Evolutionary conservation across 2,797 vertebrate genomes (phyloP), one percentile per base, ranked within the genome.

Genomic region (Ataeniobius toweri): DNA sequence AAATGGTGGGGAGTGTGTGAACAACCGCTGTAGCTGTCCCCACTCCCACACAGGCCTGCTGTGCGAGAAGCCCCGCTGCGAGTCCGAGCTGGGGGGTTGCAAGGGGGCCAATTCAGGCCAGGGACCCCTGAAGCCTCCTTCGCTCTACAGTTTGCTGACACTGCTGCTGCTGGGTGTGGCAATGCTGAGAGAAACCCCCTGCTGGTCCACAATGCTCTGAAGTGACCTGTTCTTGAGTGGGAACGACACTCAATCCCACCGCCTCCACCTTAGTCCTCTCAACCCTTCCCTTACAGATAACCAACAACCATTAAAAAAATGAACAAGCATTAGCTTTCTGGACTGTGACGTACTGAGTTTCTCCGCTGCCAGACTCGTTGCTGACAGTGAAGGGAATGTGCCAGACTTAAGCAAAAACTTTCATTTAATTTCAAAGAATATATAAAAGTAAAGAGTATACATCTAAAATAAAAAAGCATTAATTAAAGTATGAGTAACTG

Each of bases 1-100:
- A 95, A 99, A 99, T 3, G 98, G 98, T 14, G 98, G 98, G 0
- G 96, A 95, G 0, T 99, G 98, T 78, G 92, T 97, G 92, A 97
- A 97, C 95, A 97, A 98, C 39, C 96, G 95, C 48, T 99, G 98
- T 94, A 95, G 91, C 91, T 99, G 98, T 85, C 95, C 96, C 0
- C 74, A 94, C 0, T 94, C 93, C 9, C 98, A 95, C 95, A 96
- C 94, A 0, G 98, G 98, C 85, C 94, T 99, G 90, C 94, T 97
- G 74, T 99, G 98, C 0, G 97, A 99, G 95, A 98, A 98, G 91
- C 48, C 87, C n/a, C 95, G 90, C 50, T 99, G 98, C 18, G 96
- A 97, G 82, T 86, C 91, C 9, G 97, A 98, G 77, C 94, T 96
- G 0, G 97, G 96, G 1, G 95, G 96, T 86, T 97, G 97, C 86